These are phyloP conservation scores for Lordiphosa collinella DNA, from an alignment of 1,140 invertebrate species.

Conservation along the genomic window DNA sequence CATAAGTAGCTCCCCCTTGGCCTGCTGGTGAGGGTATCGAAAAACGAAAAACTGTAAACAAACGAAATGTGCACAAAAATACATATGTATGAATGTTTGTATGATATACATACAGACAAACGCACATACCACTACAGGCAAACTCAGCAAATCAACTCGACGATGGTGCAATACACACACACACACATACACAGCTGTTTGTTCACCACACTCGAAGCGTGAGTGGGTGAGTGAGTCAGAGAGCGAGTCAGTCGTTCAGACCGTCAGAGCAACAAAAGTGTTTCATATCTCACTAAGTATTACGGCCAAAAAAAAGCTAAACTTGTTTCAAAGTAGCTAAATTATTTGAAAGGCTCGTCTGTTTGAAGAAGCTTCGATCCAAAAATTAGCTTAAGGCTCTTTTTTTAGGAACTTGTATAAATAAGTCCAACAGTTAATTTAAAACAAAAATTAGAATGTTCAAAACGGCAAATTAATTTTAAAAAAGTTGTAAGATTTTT, in stretches of 20 bases:
- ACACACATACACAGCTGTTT: constrained; percentile 29
- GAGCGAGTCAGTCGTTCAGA: not conserved
- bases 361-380: no score
- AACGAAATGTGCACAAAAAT: constrained; percentile 46
- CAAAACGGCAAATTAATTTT: no score
- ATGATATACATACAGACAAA: constrained; percentile 7
- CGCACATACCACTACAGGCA: constrained; percentile 7
- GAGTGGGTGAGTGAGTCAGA: constrained; percentile 18
- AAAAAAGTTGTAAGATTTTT: no score
- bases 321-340: no score
- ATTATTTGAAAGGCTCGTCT: no score
- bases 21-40: constrained; percentile 5
- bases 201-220: constrained; percentile 44
- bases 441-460: no score
- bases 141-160: constrained; percentile 15
- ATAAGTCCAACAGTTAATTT: no score
- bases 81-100: constrained; percentile 9
- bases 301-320: no score
- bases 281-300: constrained; percentile 11
- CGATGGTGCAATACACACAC: constrained; percentile 34
- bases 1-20: not conserved
- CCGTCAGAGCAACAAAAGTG: constrained; percentile 6
- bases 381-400: no score
- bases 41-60: constrained; percentile 57
- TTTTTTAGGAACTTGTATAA: no score